Base-by-base conservation (phyloP, 2,113 vertebrate genomes). In the Puffinus mauretanicus region DNA sequence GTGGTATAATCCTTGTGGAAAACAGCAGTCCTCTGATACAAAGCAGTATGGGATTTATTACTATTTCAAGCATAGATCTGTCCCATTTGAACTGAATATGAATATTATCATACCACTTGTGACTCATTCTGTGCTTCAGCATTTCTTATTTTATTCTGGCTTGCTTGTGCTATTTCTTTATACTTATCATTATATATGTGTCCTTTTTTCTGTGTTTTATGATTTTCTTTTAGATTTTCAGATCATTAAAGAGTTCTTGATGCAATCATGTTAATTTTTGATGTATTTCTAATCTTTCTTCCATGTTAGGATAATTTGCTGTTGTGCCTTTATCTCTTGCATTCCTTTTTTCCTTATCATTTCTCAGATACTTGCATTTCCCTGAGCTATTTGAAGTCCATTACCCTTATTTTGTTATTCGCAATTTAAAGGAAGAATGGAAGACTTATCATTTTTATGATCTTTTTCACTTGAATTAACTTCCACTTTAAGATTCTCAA, bases 401-500 rank as follows among this genome's bases (percentile, higher is more conserved):
- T 95, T 96, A 95, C 67, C 92, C 60, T 95, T 95, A 95, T 96
- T 97, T 96, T 95, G 85, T 95, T 96, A 93, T 86, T 92, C 0
- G 6, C 90, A 92, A 62, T 96, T 96, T 88, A 94, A 90, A 93
- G 70, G 44, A 93, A 95, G 93, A 85, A 94, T 52, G 22, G 87
- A 82, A 80, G 71, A 86, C 78, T 85, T 96, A 88, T 90, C 90
- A 86, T 88, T 94, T 95, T 96, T 94, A 96, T 82, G 61, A 95
- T 96, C 96, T 94, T 94, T 89, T 90, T 86, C 82, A 62, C 90
- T 95, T 90, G 90, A 96, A 96, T 96, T 95, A 96, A 95, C 90
- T 96, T 92, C 88, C 55, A 93, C 88, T 93, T 93, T 52, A 70
- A 88, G 94, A 93, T 93, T 83, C 88, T 94, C 90, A 86, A 90